A percentile compares a stretch with the other conserved stretches of the same genome.
These are phyloP conservation scores for Arizona elegans DNA, from an alignment of 2,113 vertebrate species.

Conservation along the genomic window DNA sequence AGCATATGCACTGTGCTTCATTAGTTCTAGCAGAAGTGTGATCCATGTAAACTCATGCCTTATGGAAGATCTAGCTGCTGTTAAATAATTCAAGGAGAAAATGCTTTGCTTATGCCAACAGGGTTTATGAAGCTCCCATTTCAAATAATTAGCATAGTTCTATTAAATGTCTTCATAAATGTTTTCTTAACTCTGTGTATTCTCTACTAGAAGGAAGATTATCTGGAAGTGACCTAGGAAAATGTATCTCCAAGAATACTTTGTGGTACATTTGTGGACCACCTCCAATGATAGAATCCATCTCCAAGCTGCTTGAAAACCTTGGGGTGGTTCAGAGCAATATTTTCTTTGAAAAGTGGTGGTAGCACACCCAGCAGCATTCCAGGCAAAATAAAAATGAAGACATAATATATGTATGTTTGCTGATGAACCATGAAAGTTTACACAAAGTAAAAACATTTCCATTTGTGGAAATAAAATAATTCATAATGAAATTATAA, in stretches of 20 bases:
- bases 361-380: conserved; percentile 70
- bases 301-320: conserved; percentile 77
- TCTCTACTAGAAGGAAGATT: conserved; percentile 83
- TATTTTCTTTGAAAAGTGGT: conserved; percentile 95
- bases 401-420: not conserved
- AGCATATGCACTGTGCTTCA: not conserved
- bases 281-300: conserved; percentile 89
- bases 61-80: not conserved
- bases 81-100: not conserved
- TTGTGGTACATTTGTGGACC: conserved; percentile 95
- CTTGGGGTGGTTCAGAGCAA: conserved; percentile 75
- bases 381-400: not conserved
- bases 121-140: not conserved
- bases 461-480: conserved; percentile 18
- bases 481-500: conserved; percentile 25
- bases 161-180: not conserved
- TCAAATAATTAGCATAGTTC: not conserved
- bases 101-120: not conserved
- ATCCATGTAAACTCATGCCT: not conserved
- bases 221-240: conserved; percentile 74
- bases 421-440: conserved; percentile 16
- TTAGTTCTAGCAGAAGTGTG: not conserved
- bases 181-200: conserved; percentile 11
- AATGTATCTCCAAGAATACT: conserved; percentile 75
- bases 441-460: conserved; percentile 27